Base-by-base conservation (phyloP, 2,888 invertebrate genomes). In the Acleris cristana region DNA sequence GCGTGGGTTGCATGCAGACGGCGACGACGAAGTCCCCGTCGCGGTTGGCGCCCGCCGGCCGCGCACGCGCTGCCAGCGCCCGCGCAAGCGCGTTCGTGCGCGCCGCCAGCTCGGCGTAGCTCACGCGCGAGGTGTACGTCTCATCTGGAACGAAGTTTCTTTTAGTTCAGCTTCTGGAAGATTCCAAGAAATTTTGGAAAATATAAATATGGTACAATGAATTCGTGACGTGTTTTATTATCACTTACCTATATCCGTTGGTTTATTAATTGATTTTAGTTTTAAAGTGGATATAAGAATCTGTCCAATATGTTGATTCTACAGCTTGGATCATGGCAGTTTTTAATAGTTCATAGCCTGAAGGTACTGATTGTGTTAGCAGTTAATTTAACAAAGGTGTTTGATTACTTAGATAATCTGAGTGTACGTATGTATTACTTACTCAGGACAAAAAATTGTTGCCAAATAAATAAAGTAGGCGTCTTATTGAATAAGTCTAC, bases 1-100 rank as follows among this genome's bases (percentile, higher is more conserved):
- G 95, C 3, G 96, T 95, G 0, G 97, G 97, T 72, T 95, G 94
- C 95, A 97, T 95, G 79, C 96, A 96, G 0, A 97, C 96, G 0
- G 96, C 97, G 0, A 97, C 93, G 14, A 97, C 95, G 75, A 87
- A 95, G 81, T 97, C 96, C 0, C 95, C 95, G 81, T 97, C 96
- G 4, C 87, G 81, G 80, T 96, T 96, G 14, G 90, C 76, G 0
- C 91, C 88, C 0, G 87, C 71, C 0, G 85, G 73, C 5, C 79
- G 72, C 12, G 94, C 93, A 34, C 86, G 85, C 21, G 89, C 79
- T 0, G 89, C 78, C 45, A 96, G 89, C 0, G 89, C 92, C 18
- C 94, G 84, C 0, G 95, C 94, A 26, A 96, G 77, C 44, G 93
- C 92, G 76, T 95, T 95, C 7, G 94, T 93, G 8, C 92, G 82